Evolutionary conservation across 2,797 vertebrate genomes (phyloP), one percentile per base, ranked within the genome.

Genomic region (Pipistrellus nathusii): DNA sequence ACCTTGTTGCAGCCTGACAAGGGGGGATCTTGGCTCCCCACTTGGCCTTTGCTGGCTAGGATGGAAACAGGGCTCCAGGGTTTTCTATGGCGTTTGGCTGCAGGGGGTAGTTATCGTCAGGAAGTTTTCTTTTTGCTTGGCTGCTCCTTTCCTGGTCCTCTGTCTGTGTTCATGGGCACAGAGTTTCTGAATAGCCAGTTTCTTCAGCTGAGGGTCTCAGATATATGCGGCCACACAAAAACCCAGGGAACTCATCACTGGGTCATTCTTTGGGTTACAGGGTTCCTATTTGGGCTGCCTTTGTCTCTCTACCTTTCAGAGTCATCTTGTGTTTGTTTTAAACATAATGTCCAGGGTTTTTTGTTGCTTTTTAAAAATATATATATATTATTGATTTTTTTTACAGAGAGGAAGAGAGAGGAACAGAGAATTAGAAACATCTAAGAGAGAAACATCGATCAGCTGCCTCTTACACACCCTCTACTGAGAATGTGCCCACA

Each of bases 251-350:
- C 5, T 66, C 13, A 41, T 44, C 30, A 5, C 20, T 20, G 25
- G 10, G 18, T 75, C 30, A 9, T 77, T 81, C 66, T 84, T 23
- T 77, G 85, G 35, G 48, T 75, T 25, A 14, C 20, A 14, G 3
- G n/a, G 2, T 76, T 30, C 38, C 35, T 27, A 20, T 17, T 27
- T 59, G 32, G 5, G 66, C n/a, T 88, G 20, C 46, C 7, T 82
- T 59, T 69, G 23, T 55, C 68, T 81, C 55, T 64, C 8, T 21
- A 21, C 38, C 23, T 85, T 69, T 48, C 41, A 72, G 38, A 41
- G 17, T 92, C 82, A 55, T 66, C 38, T 57, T 27, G 12, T 53
- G 8, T 75, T 81, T 94, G 30, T 77, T 69, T 95, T 83, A 72
- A 85, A 77, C 53, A 21, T 38, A 53, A 51, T 75, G 11, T 66